Conservation (phyloP, 1,140 invertebrate genomes). For the Sinella curviseta region DNA sequence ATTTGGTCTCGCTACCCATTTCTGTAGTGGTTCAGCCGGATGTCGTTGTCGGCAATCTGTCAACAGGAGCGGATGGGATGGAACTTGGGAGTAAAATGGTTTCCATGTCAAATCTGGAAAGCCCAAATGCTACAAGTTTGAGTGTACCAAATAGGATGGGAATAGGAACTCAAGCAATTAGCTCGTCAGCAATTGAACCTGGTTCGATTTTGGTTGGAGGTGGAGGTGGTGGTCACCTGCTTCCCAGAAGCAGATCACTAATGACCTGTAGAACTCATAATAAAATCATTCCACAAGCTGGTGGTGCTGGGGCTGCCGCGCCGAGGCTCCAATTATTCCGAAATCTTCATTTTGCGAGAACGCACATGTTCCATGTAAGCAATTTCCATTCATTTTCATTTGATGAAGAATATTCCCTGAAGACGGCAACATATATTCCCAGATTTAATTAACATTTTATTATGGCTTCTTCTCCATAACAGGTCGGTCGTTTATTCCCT, state of each 20-base stretch:
- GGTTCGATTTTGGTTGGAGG: neutral
- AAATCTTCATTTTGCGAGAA: constrained; percentile 43
- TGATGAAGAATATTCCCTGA: neutral
- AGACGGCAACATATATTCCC: no score
- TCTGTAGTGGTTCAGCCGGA: constrained; percentile 40
- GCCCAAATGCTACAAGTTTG: neutral
- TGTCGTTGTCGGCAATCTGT: constrained; percentile 31
- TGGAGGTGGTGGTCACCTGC: neutral
- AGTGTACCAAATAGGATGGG: neutral
- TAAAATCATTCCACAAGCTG: constrained; percentile 30
- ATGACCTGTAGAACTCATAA: constrained; percentile 30
- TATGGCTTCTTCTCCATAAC: neutral
- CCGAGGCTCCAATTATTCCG: constrained; percentile 41
- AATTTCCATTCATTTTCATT: neutral
- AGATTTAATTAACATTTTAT: no score
- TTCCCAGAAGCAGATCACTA: constrained; percentile 27
- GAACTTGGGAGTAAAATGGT: constrained; percentile 19
- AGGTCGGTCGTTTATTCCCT: constrained; percentile 48
- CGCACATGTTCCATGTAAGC: constrained; percentile 48
- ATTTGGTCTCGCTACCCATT: constrained; percentile 30
- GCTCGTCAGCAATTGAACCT: neutral
- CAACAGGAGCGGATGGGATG: constrained; percentile 18
- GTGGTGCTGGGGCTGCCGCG: neutral
- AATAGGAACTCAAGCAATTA: neutral
- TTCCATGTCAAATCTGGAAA: constrained; percentile 25